phyloP scores from a whole-genome alignment of 2,113 vertebrate species.

The Lynx canadensis region DNA sequence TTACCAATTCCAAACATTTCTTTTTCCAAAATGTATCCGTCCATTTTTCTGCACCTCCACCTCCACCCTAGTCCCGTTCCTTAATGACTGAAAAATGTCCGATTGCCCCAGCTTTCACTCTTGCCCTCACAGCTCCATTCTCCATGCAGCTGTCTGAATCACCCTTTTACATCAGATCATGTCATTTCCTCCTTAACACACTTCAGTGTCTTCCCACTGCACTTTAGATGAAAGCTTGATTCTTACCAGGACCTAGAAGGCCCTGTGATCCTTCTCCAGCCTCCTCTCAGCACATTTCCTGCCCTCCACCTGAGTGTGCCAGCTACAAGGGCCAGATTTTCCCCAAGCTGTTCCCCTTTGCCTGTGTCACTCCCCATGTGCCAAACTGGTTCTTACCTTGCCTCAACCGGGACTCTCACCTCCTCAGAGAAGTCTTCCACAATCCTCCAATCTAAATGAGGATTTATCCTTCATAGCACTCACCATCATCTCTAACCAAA shows the following conservation, averaged over 20 bases:
- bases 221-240: background rate
- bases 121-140: background rate
- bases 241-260: conserved; percentile 21
- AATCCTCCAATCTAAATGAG: background rate
- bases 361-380: background rate
- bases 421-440: background rate
- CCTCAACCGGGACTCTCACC: conserved; percentile 3
- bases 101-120: background rate
- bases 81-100: background rate
- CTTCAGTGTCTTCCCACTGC: background rate
- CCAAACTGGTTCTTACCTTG: background rate
- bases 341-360: background rate
- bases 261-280: background rate
- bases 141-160: background rate
- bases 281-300: background rate
- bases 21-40: conserved; percentile 25
- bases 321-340: background rate
- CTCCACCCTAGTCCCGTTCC: background rate
- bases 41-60: background rate
- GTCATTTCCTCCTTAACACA: conserved; percentile 56
- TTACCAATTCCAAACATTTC: background rate
- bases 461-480: background rate
- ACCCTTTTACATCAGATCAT: conserved; percentile 13
- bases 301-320: background rate
- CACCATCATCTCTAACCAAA: background rate